Evolutionary conservation across 2,888 invertebrate species (phyloP), one percentile per base, ranked within the genome.

Genomic region (Atethmia centrago): DNA sequence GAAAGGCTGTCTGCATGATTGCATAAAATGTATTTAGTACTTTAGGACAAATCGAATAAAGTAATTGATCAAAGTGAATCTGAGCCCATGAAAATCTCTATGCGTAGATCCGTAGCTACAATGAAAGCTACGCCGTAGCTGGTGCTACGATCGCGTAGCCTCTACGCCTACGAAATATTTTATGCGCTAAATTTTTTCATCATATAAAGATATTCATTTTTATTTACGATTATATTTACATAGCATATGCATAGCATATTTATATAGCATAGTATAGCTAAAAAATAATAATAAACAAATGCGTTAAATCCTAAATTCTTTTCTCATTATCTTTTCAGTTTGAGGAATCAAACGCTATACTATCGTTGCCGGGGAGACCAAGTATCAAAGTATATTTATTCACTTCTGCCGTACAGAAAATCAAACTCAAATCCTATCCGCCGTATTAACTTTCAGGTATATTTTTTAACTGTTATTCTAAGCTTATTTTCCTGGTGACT

Each of bases 91-190:
- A 45, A 78, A 71, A n/a, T 71, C 12, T 8, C 51, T 58, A 79
- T 19, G 19, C n/a, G 28, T 25, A 36, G 21, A 47, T 9, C 19
- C 40, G 40, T 74, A 36, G 65, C 19, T 16, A 16, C 7, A 25
- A 47, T 25, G 3, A 40, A 3, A 9, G 36, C 62, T 63, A 76
- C 62, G 61, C 49, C 74, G 62, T 80, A 76, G 74, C n/a, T 9
- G n/a, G 25, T n/a, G 31, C 55, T 79, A 74, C 36, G 42, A 53
- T 21, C 14, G 36, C 59, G 72, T 71, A 79, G 58, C 45, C 5
- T 19, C 3, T 66, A 49, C 21, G 69, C 10, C 49, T 49, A 51
- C 55, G 21, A 69, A 78, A 42, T 21, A 0, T n/a, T 28, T 36
- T 19, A 9, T 28, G 55, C 19, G 28, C 7, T 2, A 53, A 49